Conservation (phyloP, 2,888 invertebrate genomes). For the Hartigia nigra region DNA sequence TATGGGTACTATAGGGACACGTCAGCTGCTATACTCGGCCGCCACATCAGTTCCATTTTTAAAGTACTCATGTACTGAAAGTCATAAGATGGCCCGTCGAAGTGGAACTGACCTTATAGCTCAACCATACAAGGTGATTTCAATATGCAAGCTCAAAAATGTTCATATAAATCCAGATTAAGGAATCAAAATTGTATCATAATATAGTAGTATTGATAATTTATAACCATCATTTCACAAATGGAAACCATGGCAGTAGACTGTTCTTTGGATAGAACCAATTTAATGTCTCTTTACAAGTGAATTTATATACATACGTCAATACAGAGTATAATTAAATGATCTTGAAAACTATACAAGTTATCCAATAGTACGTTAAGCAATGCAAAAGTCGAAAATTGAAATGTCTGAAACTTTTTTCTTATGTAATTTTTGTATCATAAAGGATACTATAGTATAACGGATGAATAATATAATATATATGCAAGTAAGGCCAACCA, state of each 20-base stretch:
- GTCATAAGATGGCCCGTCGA: too few relatives aligned
- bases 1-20: too few relatives aligned
- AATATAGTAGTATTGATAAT: too few relatives aligned
- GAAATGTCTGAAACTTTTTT: neutral
- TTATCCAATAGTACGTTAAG: neutral
- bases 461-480: neutral
- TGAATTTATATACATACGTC: neutral
- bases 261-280: too few relatives aligned
- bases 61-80: too few relatives aligned
- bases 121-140: too few relatives aligned
- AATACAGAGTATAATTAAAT: neutral
- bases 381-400: neutral
- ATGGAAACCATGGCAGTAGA: neutral
- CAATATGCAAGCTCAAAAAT: too few relatives aligned
- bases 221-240: neutral
- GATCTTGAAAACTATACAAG: neutral
- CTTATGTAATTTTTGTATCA: neutral
- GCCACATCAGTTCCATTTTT: too few relatives aligned
- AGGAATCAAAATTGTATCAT: too few relatives aligned
- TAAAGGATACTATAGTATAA: neutral
- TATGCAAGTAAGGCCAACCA: neutral
- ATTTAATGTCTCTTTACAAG: neutral
- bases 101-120: too few relatives aligned
- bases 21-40: too few relatives aligned
- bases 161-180: too few relatives aligned